Base-by-base conservation (phyloP, 2,113 vertebrate species). In the Aldabrachelys gigantea region DNA sequence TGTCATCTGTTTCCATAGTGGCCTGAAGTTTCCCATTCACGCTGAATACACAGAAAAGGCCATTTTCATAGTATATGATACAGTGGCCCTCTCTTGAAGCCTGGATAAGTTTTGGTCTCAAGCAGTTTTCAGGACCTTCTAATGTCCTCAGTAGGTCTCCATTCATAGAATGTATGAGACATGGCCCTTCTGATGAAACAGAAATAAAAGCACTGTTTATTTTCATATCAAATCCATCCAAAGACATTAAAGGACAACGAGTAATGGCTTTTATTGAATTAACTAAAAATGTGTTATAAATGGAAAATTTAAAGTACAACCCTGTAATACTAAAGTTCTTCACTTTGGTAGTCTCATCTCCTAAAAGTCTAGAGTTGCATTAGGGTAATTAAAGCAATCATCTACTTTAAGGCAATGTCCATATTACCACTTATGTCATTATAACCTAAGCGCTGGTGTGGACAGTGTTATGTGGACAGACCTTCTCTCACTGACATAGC, bases 161-260 rank as follows among this genome's bases (percentile, higher is more conserved):
- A 98, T 99, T 99, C 99, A 99, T 99, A 97, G 99, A 99, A 98
- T 99, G 99, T 98, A 99, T 99, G 98, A 99, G 98, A 97, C 99
- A 99, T 25, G 99, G 99, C 96, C 99, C 99, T 98, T 99, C 99
- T 99, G 95, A 90, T n/a, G 80, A 95, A 78, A 84, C 4, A 89
- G 82, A 84, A 92, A 1, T 87, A 85, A 87, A 96, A 29, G n/a
- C 6, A 82, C 52, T 29, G 72, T 6, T 62, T 65, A 49, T 25
- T 84, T 76, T 52, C 35, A 56, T 78, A 95, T 9, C 83, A 49
- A 92, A 54, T 79, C 53, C 82, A 4, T 86, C 78, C 82, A 29
- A 85, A 94, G 27, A 83, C 9, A 85, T 27, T 1, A 31, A 38
- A 27, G 84, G 59, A 24, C 27, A 96, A 87, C 8, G 87, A 90